These are phyloP conservation scores for Apogon talboti DNA, from an alignment of 2,797 vertebrate genomes.

Conservation along the genomic window DNA sequence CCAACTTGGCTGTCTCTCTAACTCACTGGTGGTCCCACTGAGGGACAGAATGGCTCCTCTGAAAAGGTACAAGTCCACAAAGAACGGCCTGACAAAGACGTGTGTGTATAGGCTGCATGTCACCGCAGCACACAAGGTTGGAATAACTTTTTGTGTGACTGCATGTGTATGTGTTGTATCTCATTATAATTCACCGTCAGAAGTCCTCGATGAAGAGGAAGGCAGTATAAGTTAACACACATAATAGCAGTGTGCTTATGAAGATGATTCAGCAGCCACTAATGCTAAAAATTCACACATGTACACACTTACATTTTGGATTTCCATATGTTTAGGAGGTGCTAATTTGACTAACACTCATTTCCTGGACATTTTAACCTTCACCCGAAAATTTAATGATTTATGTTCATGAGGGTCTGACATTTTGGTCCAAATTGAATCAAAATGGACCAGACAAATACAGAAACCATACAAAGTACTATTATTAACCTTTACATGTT, in stretches of 20 bases:
- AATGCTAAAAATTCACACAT: conserved; percentile 17
- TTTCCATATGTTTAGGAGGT: no score
- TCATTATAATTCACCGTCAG: conserved; percentile 43
- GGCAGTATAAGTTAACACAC: conserved; percentile 31
- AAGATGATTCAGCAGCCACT: conserved; percentile 24
- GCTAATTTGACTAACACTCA: no score
- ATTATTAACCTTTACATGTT: no score
- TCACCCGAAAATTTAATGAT: no score
- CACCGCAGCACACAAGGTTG: conserved; percentile 53
- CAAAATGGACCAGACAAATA: no score
- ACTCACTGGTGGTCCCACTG: conserved; percentile 81
- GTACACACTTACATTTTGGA: no score
- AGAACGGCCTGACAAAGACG: conserved; percentile 69
- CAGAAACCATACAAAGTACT: no score
- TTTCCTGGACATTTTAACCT: no score
- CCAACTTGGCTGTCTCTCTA: conserved; percentile 67
- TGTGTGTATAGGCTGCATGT: conserved; percentile 72
- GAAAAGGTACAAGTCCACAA: conserved; percentile 81
- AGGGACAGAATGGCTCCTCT: conserved; percentile 72
- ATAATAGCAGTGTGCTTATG: conserved; percentile 25
- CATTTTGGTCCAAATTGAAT: no score
- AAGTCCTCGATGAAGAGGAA: conserved; percentile 34
- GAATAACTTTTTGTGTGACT: conserved; percentile 28
- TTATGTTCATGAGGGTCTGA: no score
- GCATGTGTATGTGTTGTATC: conserved; percentile 28